phyloP scores from a whole-genome alignment of 2,113 vertebrate species.

The Madoqua kirkii region DNA sequence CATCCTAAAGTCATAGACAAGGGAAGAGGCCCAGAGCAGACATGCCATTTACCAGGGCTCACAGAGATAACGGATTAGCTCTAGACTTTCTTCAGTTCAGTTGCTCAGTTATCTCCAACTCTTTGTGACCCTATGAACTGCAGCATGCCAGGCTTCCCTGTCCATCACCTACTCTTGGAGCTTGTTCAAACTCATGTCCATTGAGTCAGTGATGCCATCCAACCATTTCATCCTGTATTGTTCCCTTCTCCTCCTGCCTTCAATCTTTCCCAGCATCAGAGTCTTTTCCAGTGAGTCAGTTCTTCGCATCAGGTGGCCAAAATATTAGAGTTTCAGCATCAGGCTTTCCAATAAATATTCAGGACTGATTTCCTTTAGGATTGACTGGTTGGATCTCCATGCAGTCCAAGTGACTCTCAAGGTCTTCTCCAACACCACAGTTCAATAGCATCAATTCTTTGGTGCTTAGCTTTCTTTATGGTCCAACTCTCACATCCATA shows the following conservation, averaged over 20 bases:
- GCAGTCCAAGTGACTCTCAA: background rate
- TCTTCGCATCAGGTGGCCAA: background rate
- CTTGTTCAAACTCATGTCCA: background rate
- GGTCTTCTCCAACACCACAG: background rate
- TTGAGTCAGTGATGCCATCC: background rate
- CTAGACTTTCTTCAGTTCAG: background rate
- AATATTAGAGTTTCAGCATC: background rate
- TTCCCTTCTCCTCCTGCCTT: background rate
- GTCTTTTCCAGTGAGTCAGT: background rate
- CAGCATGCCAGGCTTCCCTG: background rate
- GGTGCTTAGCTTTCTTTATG: background rate
- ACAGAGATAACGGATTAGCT: background rate
- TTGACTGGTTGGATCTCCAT: background rate
- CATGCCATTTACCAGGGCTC: background rate
- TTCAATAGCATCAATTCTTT: background rate
- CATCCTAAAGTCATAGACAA: background rate
- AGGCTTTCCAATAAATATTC: background rate
- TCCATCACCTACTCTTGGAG: background rate
- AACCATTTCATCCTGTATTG: background rate
- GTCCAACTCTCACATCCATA: background rate
- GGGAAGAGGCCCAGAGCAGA: background rate
- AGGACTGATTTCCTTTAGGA: background rate
- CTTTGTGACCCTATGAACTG: background rate
- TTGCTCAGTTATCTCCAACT: background rate
- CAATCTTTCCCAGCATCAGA: background rate